Percentiles rank a stretch among this genome's conserved stretches.
Conservation (phyloP, 2,888 invertebrate species). For the Thecocarcelia acutangulata region DNA sequence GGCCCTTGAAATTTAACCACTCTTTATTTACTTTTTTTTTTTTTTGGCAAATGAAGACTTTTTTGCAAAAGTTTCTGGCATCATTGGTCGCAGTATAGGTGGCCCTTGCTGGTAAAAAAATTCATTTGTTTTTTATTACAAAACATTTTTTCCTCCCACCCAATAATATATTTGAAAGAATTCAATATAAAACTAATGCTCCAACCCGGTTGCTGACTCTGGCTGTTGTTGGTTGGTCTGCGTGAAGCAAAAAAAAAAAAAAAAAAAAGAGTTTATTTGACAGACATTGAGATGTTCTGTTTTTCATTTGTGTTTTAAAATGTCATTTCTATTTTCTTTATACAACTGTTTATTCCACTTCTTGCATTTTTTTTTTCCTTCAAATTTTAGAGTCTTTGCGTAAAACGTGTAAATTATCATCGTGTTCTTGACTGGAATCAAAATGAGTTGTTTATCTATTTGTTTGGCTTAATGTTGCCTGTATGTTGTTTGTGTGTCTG, state of each 20-base stretch:
- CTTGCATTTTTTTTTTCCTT: conserved; percentile 36
- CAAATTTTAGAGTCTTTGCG: conserved; percentile 39
- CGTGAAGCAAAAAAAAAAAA: neutral
- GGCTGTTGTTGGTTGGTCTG: conserved; percentile 12
- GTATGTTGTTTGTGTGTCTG: neutral
- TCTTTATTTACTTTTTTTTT: no score
- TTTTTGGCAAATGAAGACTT: no score
- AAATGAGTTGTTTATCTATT: conserved; percentile 71
- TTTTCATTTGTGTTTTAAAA: conserved; percentile 54
- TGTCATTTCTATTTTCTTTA: conserved; percentile 55
- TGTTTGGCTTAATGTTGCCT: conserved; percentile 40
- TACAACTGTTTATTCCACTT: conserved; percentile 54
- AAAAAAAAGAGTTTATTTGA: conserved; percentile 39
- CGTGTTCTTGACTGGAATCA: conserved; percentile 75
- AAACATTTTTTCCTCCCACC: conserved; percentile 3
- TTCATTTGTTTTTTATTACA: no score
- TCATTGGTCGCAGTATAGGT: no score
- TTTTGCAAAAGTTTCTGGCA: no score
- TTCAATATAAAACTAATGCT: conserved; percentile 18
- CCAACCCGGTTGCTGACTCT: neutral
- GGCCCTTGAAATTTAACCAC: no score
- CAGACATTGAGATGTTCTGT: conserved; percentile 67
- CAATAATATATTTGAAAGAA: conserved; percentile 20
- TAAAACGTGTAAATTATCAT: conserved; percentile 77
- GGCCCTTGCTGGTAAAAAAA: no score